These are phyloP conservation scores for Leucoma salicis DNA, from an alignment of 2,888 invertebrate genomes.

Conservation along the genomic window DNA sequence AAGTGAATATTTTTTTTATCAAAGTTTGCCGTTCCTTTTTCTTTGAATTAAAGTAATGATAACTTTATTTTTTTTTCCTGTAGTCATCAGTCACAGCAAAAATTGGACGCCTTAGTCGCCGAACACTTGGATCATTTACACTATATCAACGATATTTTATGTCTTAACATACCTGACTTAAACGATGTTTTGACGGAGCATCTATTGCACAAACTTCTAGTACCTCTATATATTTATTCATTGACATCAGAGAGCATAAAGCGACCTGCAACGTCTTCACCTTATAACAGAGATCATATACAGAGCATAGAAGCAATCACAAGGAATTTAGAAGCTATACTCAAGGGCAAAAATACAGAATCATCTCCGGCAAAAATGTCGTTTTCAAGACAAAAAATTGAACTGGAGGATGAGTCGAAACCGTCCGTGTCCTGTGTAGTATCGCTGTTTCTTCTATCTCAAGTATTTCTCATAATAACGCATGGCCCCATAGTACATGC, in stretches of 20 bases:
- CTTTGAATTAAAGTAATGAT: neutral
- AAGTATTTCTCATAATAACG: conserved; percentile 96
- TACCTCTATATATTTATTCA: conserved; percentile 97
- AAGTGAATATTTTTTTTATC: conserved; percentile 64
- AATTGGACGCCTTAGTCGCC: conserved; percentile 96
- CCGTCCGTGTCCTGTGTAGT: conserved; percentile 94
- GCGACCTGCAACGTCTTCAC: conserved; percentile 51
- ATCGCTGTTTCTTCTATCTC: conserved; percentile 93
- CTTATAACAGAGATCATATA: conserved; percentile 69
- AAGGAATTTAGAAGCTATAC: conserved; percentile 84
- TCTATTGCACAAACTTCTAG: conserved; percentile 93
- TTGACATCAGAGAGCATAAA: conserved; percentile 79
- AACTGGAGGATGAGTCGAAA: conserved; percentile 81
- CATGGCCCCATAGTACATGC: conserved; percentile 95
- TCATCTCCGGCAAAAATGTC: conserved; percentile 66
- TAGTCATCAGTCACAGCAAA: conserved; percentile 95
- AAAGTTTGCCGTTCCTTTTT: neutral
- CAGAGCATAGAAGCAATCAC: conserved; percentile 84
- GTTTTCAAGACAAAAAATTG: conserved; percentile 60
- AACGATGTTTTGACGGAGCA: conserved; percentile 97
- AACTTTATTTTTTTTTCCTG: conserved; percentile 41
- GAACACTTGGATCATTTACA: conserved; percentile 98
- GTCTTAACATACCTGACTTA: conserved; percentile 94
- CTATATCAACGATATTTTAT: conserved; percentile 97
- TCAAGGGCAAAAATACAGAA: conserved; percentile 81